These are phyloP conservation scores for Sminthurides aquaticus DNA, from an alignment of 2,888 invertebrate species.

Conservation along the genomic window DNA sequence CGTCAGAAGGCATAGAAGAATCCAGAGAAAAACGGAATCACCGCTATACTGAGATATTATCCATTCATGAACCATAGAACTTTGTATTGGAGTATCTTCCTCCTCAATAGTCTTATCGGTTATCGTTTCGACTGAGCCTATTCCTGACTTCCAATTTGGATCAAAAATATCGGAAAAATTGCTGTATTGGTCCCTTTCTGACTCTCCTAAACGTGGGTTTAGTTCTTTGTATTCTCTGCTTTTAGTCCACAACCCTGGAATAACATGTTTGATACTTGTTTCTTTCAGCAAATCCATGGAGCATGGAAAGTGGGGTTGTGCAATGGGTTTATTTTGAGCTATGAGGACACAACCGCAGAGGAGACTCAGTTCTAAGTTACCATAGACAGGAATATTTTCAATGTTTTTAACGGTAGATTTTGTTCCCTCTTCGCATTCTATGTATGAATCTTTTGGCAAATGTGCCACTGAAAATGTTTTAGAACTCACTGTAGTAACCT, in stretches of 20 bases:
- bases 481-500: not conserved
- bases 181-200: not conserved
- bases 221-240: not conserved
- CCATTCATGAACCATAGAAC: too few species aligned
- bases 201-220: not conserved
- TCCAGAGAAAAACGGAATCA: too few species aligned
- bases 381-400: not conserved
- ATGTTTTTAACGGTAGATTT: not conserved
- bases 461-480: not conserved
- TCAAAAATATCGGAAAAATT: not conserved
- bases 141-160: not conserved
- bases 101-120: too few species aligned
- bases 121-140: too few species aligned
- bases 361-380: not conserved
- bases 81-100: too few species aligned
- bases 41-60: too few species aligned
- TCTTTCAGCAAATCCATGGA: not conserved
- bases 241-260: not conserved
- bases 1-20: too few species aligned
- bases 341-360: not conserved
- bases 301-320: not conserved
- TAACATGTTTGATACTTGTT: not conserved
- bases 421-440: not conserved
- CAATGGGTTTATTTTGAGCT: not conserved
- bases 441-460: not conserved